These are phyloP conservation scores for Agonum fuliginosum DNA, from an alignment of 2,888 invertebrate genomes.

Conservation along the genomic window DNA sequence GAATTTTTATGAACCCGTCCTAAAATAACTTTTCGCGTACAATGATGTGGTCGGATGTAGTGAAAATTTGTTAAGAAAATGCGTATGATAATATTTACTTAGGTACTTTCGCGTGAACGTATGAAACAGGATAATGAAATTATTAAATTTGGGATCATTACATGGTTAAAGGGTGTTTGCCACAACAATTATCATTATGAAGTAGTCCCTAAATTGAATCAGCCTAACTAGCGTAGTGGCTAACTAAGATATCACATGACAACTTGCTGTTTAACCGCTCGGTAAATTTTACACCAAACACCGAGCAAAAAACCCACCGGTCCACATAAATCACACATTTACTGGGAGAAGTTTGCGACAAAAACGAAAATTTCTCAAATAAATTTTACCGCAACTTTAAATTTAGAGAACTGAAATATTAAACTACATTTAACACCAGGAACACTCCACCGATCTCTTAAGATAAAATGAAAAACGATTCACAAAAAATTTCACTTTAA, in stretches of 20 bases:
- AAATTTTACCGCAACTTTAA: not conserved
- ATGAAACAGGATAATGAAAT: constrained; percentile 6
- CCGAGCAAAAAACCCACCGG: not conserved
- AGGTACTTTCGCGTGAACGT: not conserved
- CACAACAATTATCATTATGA: constrained; percentile 27
- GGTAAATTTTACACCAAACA: constrained; percentile 31
- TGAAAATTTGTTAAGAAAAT: not conserved
- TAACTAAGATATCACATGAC: constrained; percentile 20
- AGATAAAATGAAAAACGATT: too few relatives aligned
- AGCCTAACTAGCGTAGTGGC: constrained; percentile 1
- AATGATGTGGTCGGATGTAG: not conserved
- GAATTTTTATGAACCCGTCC: too few relatives aligned
- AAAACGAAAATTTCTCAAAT: constrained; percentile 2
- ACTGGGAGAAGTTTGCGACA: not conserved
- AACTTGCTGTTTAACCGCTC: constrained; percentile 2
- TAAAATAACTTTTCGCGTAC: too few relatives aligned
- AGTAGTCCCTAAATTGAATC: constrained; percentile 12
- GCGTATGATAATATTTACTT: not conserved
- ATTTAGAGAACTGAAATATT: not conserved
- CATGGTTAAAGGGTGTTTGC: constrained; percentile 6
- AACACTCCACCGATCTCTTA: too few relatives aligned
- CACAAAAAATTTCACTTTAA: too few relatives aligned
- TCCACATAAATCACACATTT: constrained; percentile 30
- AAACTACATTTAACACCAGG: not conserved
- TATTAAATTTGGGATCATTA: constrained; percentile 11